Base-by-base conservation (phyloP, 1,140 invertebrate species). In the Heliconius himera region DNA sequence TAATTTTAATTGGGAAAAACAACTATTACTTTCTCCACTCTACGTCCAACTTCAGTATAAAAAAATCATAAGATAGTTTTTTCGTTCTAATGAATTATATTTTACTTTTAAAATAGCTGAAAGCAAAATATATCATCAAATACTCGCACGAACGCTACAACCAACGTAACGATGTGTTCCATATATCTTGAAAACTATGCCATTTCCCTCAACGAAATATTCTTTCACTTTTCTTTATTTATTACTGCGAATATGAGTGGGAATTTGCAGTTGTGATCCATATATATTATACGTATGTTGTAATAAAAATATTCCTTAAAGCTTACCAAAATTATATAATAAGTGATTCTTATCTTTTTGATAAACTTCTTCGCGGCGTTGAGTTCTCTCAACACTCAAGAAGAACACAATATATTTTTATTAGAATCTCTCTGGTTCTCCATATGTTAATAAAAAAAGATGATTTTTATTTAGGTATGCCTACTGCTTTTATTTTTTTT, bases 181-280 rank as follows among this genome's bases (percentile, higher is more conserved):
- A 76, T 76, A 76, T 76, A 49, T 76, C 74, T 70, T 54, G 60
- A 76, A 70, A 76, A 76, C 74, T 76, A 76, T 76, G 74, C 66
- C 74, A 76, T 76, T 76, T 76, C 60, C 74, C 46, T 16, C 56
- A 29, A 70, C 74, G 74, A 76, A 70, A 76, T 70, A 76, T 76
- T 60, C 74, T 70, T 70, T 70, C 66, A 76, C 74, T 76, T 76
- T 76, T 36, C 60, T 76, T 76, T 76, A 76, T 76, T 76, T 70
- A 76, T 46, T 46, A 76, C 74, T 70, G 54, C 60, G 54, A 38
- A n/a, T 66, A 22, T 46, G 22, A 66, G 56, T 22, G 74, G 66
- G 22, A 54, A 76, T 41, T 70, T 76, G 22, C 56, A 74, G 49
- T 33, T 60, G 60, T 66, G 6, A 9, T 56, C 8, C 51, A 54